Evolutionary conservation across 1,140 invertebrate species (phyloP).

Genomic region (Drosophila nebulosa): DNA sequence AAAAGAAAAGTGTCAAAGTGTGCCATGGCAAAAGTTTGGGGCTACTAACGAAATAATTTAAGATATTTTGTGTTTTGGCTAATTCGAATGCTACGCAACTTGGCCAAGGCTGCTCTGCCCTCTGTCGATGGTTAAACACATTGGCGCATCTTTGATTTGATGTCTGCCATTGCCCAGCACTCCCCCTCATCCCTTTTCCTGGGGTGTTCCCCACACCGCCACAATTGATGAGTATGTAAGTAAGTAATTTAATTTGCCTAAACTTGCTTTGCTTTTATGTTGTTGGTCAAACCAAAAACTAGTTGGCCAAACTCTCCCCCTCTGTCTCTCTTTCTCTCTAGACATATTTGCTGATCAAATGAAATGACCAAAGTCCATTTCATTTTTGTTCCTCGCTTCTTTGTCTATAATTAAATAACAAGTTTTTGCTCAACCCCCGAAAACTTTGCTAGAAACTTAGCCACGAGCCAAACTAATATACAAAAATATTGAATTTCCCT

Average conservation of each 20-base stretch:
- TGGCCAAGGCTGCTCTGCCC: constrained; percentile 19
- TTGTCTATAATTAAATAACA: constrained; percentile 59
- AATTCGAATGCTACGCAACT: constrained; percentile 69
- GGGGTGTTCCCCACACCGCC: background rate
- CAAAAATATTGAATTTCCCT: constrained; percentile 20
- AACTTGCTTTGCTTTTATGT: constrained; percentile 56
- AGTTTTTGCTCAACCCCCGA: constrained; percentile 26
- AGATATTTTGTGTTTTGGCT: constrained; percentile 78
- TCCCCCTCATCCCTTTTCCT: constrained; percentile 13
- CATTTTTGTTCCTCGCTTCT: background rate
- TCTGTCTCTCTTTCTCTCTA: background rate
- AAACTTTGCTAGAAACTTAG: constrained; percentile 15
- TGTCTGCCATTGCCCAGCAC: constrained; percentile 26
- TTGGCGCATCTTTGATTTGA: constrained; percentile 73
- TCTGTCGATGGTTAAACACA: constrained; percentile 48
- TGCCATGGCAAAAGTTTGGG: constrained; percentile 58
- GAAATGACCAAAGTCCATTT: constrained; percentile 44
- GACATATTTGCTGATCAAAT: constrained; percentile 36
- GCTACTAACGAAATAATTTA: constrained; percentile 72
- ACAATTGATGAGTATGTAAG: background rate
- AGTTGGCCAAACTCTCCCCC: background rate
- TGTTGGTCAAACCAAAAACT: constrained; percentile 7
- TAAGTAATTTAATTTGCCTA: constrained; percentile 79
- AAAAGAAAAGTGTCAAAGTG: constrained; percentile 74
- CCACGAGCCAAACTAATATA: constrained; percentile 2